phyloP scores from a whole-genome alignment of 2,113 vertebrate genomes.

The Lota lota region DNA sequence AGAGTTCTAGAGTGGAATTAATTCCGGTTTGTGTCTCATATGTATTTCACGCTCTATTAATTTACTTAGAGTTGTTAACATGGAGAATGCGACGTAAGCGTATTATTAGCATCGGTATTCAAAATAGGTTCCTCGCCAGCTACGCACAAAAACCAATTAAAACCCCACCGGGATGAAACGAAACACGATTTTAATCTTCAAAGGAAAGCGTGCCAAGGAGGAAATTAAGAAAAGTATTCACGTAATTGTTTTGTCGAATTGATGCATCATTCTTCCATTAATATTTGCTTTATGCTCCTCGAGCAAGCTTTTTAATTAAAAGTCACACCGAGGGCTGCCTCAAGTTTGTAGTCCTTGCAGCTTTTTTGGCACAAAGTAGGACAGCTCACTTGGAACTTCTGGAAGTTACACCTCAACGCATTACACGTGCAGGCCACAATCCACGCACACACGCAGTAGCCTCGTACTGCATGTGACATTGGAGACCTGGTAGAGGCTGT shows the following conservation, averaged over 20 bases:
- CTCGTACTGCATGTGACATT: neutral
- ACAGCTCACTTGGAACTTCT: too few relatives aligned
- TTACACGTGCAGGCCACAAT: too few relatives aligned
- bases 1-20: constrained; percentile 45
- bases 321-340: constrained; percentile 46
- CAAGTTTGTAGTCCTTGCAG: constrained; percentile 51
- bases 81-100: constrained; percentile 62
- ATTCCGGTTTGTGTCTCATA: constrained; percentile 39
- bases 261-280: constrained; percentile 67
- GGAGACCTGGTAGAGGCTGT: constrained; percentile 19
- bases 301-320: constrained; percentile 70
- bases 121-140: constrained; percentile 61
- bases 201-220: constrained; percentile 65
- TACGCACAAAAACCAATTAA: constrained; percentile 73
- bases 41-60: constrained; percentile 70
- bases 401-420: too few relatives aligned
- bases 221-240: constrained; percentile 73
- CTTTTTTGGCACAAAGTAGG: constrained; percentile 12
- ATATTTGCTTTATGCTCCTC: constrained; percentile 63
- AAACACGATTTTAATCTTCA: constrained; percentile 76
- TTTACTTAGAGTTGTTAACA: constrained; percentile 62
- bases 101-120: constrained; percentile 71
- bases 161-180: constrained; percentile 71
- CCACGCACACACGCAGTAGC: too few relatives aligned
- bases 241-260: constrained; percentile 73